Evolutionary conservation across 2,888 invertebrate genomes (phyloP).

Genomic region (Matsumyia berberina): DNA sequence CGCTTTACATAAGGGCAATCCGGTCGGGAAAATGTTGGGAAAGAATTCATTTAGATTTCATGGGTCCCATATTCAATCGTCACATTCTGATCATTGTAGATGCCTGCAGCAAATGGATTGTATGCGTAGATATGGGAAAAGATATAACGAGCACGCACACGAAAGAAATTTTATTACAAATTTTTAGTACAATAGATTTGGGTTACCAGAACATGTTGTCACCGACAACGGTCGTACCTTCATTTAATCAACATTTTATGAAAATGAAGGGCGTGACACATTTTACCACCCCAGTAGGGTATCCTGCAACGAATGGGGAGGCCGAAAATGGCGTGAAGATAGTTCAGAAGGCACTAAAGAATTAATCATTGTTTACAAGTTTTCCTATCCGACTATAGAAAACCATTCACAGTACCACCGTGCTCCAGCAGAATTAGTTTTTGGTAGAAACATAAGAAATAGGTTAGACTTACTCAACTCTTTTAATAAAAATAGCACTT

Average conservation of each 20-base stretch:
- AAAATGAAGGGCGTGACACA: constrained; percentile 52
- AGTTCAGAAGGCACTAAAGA: constrained; percentile 15
- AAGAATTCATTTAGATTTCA: constrained; percentile 73
- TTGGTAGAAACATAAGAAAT: background rate
- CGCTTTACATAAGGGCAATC: constrained; percentile 4
- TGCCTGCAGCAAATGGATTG: constrained; percentile 77
- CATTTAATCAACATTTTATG: constrained; percentile 70
- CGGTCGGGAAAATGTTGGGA: constrained; percentile 67
- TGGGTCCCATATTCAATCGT: constrained; percentile 23
- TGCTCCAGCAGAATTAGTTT: constrained; percentile 21
- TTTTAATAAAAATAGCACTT: background rate
- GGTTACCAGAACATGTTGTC: constrained; percentile 74
- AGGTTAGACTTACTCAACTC: constrained; percentile 23
- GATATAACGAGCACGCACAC: constrained; percentile 20
- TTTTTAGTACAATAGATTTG: constrained; percentile 75
- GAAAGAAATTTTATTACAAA: background rate
- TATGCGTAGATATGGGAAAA: constrained; percentile 43
- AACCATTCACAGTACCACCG: constrained; percentile 15
- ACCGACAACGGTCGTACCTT: constrained; percentile 77
- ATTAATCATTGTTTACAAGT: constrained; percentile 14
- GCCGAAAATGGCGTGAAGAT: constrained; percentile 20
- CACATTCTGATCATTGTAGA: constrained; percentile 57
- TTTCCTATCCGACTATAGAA: constrained; percentile 13
- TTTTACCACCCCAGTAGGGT: constrained; percentile 10
- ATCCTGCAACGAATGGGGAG: constrained; percentile 21